Evolutionary conservation across 2,113 vertebrate genomes (phyloP).

Genomic region (Seriola rivoliana): DNA sequence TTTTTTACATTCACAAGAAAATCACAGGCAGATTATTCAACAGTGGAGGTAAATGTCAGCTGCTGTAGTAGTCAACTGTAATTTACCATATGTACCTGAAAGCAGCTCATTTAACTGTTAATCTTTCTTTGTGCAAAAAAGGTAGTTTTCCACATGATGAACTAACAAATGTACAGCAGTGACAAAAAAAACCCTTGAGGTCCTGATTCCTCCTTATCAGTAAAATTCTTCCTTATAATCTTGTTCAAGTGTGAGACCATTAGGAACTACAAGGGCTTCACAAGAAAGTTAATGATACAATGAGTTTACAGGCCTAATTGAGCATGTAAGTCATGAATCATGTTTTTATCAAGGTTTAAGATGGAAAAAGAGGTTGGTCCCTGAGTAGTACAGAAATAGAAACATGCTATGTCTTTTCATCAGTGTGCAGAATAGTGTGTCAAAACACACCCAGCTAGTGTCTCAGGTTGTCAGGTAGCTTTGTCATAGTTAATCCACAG

Average conservation of each 20-base stretch:
- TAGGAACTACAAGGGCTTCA: background rate
- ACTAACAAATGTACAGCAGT: background rate
- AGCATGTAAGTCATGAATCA: background rate
- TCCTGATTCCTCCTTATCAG: background rate
- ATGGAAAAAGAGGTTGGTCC: background rate
- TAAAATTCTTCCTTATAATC: background rate
- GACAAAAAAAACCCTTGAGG: background rate
- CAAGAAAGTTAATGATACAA: background rate
- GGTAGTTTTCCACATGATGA: too few species aligned
- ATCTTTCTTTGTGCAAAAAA: background rate
- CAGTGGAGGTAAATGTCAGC: too few species aligned
- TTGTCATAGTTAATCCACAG: background rate
- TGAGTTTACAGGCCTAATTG: background rate
- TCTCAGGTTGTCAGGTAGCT: background rate
- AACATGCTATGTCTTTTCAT: background rate
- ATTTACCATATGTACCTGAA: background rate
- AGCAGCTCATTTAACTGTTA: too few species aligned
- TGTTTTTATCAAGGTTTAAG: background rate
- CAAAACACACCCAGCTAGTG: background rate
- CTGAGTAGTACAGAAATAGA: slow-evolving; percentile 24
- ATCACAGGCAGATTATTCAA: background rate
- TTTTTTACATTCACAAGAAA: background rate
- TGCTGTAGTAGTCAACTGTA: background rate
- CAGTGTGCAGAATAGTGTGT: background rate
- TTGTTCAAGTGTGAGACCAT: background rate